A percentile compares a stretch with the other conserved stretches of the same genome.
Conservation (phyloP, 2,113 vertebrate species). For the Vidua chalybeata region DNA sequence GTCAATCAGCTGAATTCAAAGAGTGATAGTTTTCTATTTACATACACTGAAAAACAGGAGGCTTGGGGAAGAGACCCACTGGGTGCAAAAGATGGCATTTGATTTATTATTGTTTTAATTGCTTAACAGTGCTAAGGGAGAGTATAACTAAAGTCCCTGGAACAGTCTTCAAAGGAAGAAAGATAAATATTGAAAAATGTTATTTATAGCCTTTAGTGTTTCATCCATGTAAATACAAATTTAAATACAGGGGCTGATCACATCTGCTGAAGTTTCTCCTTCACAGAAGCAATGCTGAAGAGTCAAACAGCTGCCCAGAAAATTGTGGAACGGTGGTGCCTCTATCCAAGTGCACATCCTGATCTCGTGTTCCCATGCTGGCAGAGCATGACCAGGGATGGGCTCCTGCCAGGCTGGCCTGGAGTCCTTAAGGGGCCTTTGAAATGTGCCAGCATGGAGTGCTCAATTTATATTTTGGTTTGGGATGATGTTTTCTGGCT, state of each 20-base stretch:
- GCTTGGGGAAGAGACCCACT: background rate
- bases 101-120: constrained; percentile 37
- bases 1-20: background rate
- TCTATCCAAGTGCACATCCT: background rate
- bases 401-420: background rate
- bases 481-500: background rate
- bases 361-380: background rate
- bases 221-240: background rate
- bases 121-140: background rate
- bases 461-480: background rate
- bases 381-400: background rate
- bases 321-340: background rate
- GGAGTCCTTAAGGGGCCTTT: background rate
- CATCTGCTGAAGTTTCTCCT: background rate
- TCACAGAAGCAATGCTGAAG: background rate
- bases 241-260: background rate
- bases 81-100: background rate
- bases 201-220: background rate
- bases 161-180: constrained; percentile 14
- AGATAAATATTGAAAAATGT: constrained; percentile 9
- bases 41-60: background rate
- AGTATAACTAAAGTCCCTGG: background rate
- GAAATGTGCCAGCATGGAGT: background rate
- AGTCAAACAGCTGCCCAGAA: background rate
- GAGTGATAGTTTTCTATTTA: background rate